Evolutionary conservation across 2,797 vertebrate genomes (phyloP).

Genomic region (Spinibarbus caldwelli): DNA sequence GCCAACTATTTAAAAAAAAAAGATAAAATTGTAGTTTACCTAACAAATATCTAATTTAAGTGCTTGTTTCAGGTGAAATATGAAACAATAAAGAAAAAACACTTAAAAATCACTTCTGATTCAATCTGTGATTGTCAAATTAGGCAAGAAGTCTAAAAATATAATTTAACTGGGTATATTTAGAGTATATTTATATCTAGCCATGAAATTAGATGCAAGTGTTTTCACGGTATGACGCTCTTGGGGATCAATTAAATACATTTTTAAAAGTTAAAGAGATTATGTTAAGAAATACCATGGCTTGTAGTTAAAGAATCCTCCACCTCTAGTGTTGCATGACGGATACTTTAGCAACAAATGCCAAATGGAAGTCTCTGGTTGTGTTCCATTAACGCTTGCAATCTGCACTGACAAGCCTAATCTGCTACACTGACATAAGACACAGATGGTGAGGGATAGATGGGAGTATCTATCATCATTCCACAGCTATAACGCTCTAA

Average conservation of each 20-base stretch:
- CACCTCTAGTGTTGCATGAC: background rate
- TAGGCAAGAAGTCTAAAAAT: background rate
- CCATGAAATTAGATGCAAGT: background rate
- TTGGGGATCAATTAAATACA: background rate
- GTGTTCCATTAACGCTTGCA: conserved; percentile 72
- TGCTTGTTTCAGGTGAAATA: background rate
- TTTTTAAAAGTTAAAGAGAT: background rate
- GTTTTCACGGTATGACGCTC: background rate
- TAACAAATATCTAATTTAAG: background rate
- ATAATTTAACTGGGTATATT: background rate
- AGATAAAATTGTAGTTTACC: background rate
- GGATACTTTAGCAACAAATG: conserved; percentile 71
- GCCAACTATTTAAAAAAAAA: background rate
- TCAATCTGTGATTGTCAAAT: background rate
- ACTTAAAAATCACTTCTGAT: background rate
- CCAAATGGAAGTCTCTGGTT: conserved; percentile 68
- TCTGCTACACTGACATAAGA: conserved; percentile 62
- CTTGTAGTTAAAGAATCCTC: background rate
- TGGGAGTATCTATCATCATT: conserved; percentile 63
- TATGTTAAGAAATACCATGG: background rate
- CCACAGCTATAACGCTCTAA: conserved; percentile 47
- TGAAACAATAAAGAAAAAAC: background rate
- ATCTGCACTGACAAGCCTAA: conserved; percentile 64
- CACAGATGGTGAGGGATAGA: conserved; percentile 64
- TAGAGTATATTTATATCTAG: background rate